Base-by-base conservation (phyloP, 2,888 invertebrate species). In the Bellardia pandia region DNA sequence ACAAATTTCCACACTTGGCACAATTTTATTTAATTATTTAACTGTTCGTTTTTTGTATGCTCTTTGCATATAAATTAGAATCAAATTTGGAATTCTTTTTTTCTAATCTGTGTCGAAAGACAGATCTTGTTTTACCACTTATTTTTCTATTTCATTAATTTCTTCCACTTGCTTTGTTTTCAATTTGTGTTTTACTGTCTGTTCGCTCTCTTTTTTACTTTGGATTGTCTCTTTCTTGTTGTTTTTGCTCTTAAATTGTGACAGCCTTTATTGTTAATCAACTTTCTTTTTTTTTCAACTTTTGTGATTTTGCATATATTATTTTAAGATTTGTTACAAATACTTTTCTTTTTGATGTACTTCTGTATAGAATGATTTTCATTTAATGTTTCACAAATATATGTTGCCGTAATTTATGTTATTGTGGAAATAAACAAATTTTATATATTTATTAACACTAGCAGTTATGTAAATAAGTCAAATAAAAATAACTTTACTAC, bases 91-190 rank as follows among this genome's bases (percentile, higher is more conserved):
- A 79, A 79, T 83, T 86, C 74, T 74, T 80, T 86, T 66, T 79
- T 68, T 86, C 69, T 87, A 84, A 87, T 87, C 87, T 87, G 81
- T 87, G 84, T 84, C 87, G 84, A 81, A 74, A 79, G 71, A 77
- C 84, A 80, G 81, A 85, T 85, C 87, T 87, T 87, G 86, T 85
- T 87, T 87, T 85, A 87, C 86, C 82, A 86, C 84, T 84, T 84
- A 69, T 86, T 75, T 74, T 83, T 79, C 66, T 85, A 75, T 85
- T 87, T 85, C 76, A 85, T 60, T 83, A 86, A 83, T 85, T 86
- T 83, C 82, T 83, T 83, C 77, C 62, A 79, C 60, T 82, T 86
- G 79, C 86, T 87, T 87, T 86, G 84, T 80, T 86, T 86, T 86
- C 42, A 66, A 79, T 53, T 78, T 85, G 51, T 85, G 77, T 64